These are phyloP conservation scores for Rallus crepitans DNA, from an alignment of 2,797 vertebrate species.

Conservation along the genomic window DNA sequence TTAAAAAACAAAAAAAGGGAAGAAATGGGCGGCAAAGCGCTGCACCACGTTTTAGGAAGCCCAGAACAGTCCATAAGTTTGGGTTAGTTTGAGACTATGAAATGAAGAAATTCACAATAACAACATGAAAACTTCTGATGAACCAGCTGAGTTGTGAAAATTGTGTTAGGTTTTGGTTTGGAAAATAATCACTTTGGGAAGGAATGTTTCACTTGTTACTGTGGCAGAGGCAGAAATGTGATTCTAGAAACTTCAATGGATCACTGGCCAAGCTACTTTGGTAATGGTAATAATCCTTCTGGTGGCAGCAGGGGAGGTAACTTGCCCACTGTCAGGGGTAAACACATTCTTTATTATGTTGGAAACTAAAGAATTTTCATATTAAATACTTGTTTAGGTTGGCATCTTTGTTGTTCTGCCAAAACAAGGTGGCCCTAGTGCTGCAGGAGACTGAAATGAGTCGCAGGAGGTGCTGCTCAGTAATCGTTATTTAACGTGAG, in stretches of 20 bases:
- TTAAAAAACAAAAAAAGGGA: background rate
- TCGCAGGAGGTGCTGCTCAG: background rate
- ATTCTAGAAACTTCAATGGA: background rate
- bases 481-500: background rate
- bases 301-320: background rate
- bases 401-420: background rate
- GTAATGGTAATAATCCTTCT: background rate
- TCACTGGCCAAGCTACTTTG: background rate
- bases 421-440: background rate
- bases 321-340: background rate
- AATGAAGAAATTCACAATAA: background rate
- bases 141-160: background rate
- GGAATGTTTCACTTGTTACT: background rate
- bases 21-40: background rate
- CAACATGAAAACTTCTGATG: background rate
- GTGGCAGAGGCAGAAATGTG: background rate
- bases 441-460: background rate
- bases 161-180: background rate
- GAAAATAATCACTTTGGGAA: background rate
- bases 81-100: background rate
- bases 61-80: background rate
- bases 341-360: background rate
- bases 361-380: background rate
- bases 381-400: background rate
- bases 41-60: background rate